Base-by-base conservation (phyloP, 2,113 vertebrate species). In the Ciconia maguari region DNA sequence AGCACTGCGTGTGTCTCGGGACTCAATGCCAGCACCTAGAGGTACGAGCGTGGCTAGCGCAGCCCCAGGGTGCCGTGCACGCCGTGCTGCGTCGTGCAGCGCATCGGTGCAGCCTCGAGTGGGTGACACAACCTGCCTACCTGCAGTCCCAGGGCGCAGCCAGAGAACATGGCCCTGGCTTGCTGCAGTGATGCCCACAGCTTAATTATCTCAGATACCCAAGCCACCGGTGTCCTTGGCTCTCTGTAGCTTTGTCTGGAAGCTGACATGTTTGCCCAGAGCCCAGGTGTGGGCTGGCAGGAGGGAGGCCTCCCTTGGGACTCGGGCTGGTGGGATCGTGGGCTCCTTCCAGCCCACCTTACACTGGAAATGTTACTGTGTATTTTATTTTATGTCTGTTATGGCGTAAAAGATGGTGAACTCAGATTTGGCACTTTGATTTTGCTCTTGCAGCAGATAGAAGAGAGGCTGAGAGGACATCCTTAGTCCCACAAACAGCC, bases 11-110 rank as follows among this genome's bases (percentile, higher is more conserved):
- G 4, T 13, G 11, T 11, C 34, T 11, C 2, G 3, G 48, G 60
- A 15, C 12, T 7, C 22, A 9, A 7, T 9, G 46, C 11, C 21
- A 3, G 4, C 20, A 6, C n/a, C 48, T 16, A 5, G 69, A 13
- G 27, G 48, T 21, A 8, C 10, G 68, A 36, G 46, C 24, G 2
- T 1, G 10, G 68, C 48, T 7, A 11, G 9, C 2, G 7, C 71
- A 34, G 34, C 57, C 57, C 42, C 52, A 13, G 1, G 6, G 16
- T 13, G 32, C 38, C 2, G 11, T 4, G 48, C 8, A 2, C 6
- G 61, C 61, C 6, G 13, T 1, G 3, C n/a, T 41, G n/a, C 29
- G 2, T 20, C 14, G 7, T 10, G 11, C 8, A 3, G 12, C 3
- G 8, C 26, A 7, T 7, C n/a, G 29, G 0, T 3, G 29, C 18